phyloP scores from a whole-genome alignment of 2,113 vertebrate species.

The Saguinus midas region DNA sequence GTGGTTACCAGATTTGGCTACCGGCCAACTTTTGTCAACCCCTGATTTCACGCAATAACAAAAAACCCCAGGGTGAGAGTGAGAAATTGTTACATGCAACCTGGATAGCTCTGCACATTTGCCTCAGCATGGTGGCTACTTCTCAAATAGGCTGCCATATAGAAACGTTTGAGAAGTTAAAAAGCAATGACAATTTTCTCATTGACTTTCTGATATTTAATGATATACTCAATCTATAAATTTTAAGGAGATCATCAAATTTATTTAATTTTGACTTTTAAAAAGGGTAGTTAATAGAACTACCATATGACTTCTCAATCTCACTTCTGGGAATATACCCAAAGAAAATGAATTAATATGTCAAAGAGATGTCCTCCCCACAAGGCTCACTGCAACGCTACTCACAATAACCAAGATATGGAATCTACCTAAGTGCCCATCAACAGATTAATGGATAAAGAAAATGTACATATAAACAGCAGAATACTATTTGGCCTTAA shows the following conservation, averaged over 20 bases:
- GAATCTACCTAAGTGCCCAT: not conserved
- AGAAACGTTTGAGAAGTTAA: not conserved
- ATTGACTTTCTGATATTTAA: not conserved
- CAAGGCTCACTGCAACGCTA: not conserved
- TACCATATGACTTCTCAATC: not conserved
- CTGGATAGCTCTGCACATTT: not conserved
- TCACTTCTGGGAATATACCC: not conserved
- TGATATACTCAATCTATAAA: not conserved
- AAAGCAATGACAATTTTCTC: not conserved
- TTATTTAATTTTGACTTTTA: not conserved
- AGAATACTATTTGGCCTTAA: not conserved
- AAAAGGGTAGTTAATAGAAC: not conserved
- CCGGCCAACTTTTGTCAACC: not conserved
- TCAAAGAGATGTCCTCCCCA: not conserved
- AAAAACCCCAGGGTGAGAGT: not conserved
- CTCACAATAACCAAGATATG: not conserved
- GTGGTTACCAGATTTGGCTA: too few relatives aligned
- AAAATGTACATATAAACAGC: not conserved
- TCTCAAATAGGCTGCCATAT: not conserved
- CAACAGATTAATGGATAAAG: not conserved
- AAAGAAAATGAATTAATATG: not conserved
- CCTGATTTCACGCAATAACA: not conserved
- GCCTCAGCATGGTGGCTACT: not conserved
- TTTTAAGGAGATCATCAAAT: not conserved
- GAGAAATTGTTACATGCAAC: not conserved